Evolutionary conservation across 2,797 vertebrate species (phyloP), one percentile per base, ranked within the genome.

Genomic region (Oryzias dopingdopingensis): DNA sequence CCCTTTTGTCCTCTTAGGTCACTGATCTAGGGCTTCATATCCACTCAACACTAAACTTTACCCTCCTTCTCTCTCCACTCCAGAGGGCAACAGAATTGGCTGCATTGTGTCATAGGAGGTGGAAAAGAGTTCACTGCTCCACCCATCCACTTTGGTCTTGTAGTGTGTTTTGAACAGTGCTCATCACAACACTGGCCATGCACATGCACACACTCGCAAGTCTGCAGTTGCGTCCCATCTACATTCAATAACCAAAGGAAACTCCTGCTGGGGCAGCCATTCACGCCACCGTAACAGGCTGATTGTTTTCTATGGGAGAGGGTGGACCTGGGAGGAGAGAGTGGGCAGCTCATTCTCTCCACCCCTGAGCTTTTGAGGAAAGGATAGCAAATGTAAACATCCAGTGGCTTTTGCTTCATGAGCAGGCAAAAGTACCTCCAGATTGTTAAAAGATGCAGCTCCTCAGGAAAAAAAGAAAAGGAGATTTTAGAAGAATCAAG

Each of bases 341-440:
- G 85, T 80, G 84, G 88, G 88, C 83, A 86, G 87, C 84, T 88
- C 88, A 79, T 67, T 85, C 82, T 89, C 87, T 88, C 88, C 88
- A 87, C 90, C 90, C 88, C 80, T 54, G 56, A 69, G 74, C 87
- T 88, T 93, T 92, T 77, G 91, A 81, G 76, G 72, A 77, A 85
- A 79, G 18, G 82, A 85, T 82, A 88, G 90, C 90, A 92, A 91
- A 90, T 92, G 90, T 90, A 91, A 92, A 92, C 88, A 93, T 82
- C 68, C 77, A 88, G 70, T 67, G 62, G 79, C 84, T 80, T 76
- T 84, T 76, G 81, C 73, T 79, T 76, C 53, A 78, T 87, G 79
- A 88, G 78, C 76, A 72, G 71, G 68, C 81, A 75, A 62, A 62
- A 77, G 72, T 53, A 74, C 69, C 83, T 83, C 84, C 73, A 84